Percentiles rank a stretch among this genome's conserved stretches.
Evolutionary conservation across 1,140 invertebrate genomes (phyloP).

Genomic region (Andrena cerasifolii): DNA sequence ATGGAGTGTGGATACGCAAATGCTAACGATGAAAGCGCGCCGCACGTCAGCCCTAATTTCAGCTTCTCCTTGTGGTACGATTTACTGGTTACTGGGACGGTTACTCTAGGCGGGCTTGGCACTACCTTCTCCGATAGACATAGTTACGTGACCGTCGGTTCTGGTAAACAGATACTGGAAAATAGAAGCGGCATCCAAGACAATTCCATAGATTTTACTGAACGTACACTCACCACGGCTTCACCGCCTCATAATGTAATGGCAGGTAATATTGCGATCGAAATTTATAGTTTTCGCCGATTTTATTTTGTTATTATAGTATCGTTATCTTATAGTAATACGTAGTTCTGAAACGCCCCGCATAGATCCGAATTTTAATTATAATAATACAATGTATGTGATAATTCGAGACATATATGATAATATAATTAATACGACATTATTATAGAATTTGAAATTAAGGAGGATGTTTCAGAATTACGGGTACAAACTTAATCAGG

Average conservation of each 20-base stretch:
- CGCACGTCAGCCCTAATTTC: slow-evolving; percentile 72
- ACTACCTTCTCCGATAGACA: slow-evolving; percentile 67
- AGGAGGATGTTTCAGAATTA: no score
- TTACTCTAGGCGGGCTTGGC: slow-evolving; percentile 78
- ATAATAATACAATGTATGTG: no score
- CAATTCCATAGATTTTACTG: slow-evolving; percentile 72
- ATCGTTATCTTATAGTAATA: no score
- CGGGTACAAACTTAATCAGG: no score
- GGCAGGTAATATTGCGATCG: slow-evolving; percentile 68
- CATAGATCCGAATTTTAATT: no score
- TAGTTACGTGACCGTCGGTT: slow-evolving; percentile 72
- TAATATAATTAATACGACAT: no score
- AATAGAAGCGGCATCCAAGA: slow-evolving; percentile 68
- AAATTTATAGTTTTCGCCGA: background rate
- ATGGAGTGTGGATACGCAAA: slow-evolving; percentile 80
- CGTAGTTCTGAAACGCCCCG: no score
- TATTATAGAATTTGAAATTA: no score
- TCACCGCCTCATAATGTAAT: slow-evolving; percentile 73
- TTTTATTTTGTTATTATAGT: background rate
- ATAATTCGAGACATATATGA: no score
- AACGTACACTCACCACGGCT: slow-evolving; percentile 72
- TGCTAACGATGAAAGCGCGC: slow-evolving; percentile 66
- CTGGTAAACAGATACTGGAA: slow-evolving; percentile 63
- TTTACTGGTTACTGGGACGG: slow-evolving; percentile 81
- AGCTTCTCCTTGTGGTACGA: slow-evolving; percentile 85